These are phyloP conservation scores for Heteractis magnifica DNA, from an alignment of 92 coral and sea anemone species.

Conservation along the genomic window DNA sequence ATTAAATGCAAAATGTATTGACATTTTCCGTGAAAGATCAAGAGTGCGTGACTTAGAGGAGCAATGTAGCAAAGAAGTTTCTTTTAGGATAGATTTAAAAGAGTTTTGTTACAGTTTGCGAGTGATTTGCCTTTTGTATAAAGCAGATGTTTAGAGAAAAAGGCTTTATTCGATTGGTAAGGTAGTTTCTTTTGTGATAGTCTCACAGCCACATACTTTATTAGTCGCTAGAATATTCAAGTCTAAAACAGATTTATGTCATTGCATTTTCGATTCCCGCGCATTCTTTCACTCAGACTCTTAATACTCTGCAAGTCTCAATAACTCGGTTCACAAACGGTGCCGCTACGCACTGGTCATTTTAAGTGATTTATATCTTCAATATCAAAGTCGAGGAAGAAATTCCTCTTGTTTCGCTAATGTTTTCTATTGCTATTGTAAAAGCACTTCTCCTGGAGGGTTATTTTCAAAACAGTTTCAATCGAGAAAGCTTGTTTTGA, in stretches of 20 bases:
- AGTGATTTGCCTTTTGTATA: neutral
- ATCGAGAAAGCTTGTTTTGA: slow-evolving; percentile 33
- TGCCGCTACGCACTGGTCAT: slow-evolving; percentile 19
- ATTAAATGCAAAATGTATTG: neutral
- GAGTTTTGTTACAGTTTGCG: neutral
- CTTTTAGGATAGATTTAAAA: neutral
- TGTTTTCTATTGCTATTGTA: slow-evolving; percentile 20
- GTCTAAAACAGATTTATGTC: neutral
- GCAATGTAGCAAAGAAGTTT: neutral
- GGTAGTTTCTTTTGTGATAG: no score
- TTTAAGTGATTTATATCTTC: slow-evolving; percentile 2
- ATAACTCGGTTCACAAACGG: neutral
- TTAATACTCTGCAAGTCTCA: neutral
- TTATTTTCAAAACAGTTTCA: slow-evolving; percentile 30
- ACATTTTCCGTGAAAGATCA: neutral
- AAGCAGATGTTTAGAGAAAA: neutral
- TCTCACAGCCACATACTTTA: no score
- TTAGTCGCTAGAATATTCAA: neutral
- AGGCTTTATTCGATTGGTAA: no score
- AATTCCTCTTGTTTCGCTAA: neutral
- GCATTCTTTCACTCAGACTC: neutral
- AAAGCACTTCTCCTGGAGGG: slow-evolving; percentile 26
- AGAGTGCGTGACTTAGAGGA: neutral
- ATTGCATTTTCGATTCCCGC: neutral
- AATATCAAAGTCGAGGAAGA: slow-evolving; percentile 1